These are phyloP conservation scores for Macrophya annulata DNA, from an alignment of 2,888 invertebrate genomes.

Conservation along the genomic window DNA sequence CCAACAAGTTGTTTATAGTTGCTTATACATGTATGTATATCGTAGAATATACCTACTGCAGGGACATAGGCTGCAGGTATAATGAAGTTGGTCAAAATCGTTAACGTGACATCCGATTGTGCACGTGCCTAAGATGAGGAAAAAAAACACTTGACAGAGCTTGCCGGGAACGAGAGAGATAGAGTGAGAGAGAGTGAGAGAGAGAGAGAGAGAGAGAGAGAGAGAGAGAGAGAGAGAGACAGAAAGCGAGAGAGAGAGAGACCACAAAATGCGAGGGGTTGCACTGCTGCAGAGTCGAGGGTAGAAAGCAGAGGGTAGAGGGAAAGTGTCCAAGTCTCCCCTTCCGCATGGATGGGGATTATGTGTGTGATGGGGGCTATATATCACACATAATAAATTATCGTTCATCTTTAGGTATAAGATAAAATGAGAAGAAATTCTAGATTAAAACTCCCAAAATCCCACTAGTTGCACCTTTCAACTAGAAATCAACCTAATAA, in stretches of 20 bases:
- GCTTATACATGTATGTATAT: not conserved
- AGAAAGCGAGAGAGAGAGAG: not conserved
- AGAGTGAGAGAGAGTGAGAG: too few relatives aligned
- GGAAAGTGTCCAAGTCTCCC: conserved; percentile 33
- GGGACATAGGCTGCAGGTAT: not conserved
- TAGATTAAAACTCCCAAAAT: not conserved
- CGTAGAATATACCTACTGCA: not conserved
- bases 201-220: not conserved
- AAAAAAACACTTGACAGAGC: conserved; percentile 45
- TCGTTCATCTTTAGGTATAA: conserved; percentile 29
- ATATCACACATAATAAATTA: conserved; percentile 29
- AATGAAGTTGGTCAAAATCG: conserved; percentile 45
- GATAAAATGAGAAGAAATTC: not conserved
- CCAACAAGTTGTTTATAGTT: conserved; percentile 26
- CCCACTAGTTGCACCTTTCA: not conserved
- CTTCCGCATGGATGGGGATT: conserved; percentile 37
- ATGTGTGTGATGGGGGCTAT: conserved; percentile 26
- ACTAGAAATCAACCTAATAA: not conserved
- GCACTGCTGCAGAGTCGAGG: conserved; percentile 27
- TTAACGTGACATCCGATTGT: conserved; percentile 39
- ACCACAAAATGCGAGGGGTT: conserved; percentile 47
- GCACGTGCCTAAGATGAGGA: conserved; percentile 35
- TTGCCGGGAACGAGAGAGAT: conserved; percentile 35
- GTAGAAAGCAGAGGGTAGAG: conserved; percentile 7
- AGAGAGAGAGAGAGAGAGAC: not conserved